A percentile compares a stretch with the other conserved stretches of the same genome.
phyloP scores from a whole-genome alignment of 2,113 vertebrate genomes.

The Rhynchopsitta pachyrhyncha region DNA sequence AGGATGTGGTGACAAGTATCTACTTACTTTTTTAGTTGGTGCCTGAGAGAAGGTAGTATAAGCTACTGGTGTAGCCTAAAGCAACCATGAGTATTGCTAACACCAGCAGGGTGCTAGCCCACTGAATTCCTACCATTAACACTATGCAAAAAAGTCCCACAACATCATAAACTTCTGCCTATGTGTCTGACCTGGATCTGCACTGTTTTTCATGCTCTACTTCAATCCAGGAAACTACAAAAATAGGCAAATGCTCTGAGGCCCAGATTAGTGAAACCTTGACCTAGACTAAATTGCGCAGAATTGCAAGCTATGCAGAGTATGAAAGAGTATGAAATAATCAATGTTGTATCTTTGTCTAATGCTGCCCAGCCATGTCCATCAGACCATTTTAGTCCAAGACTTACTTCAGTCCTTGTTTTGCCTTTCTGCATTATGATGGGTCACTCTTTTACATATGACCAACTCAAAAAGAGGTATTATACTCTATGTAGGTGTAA shows the following conservation, averaged over 20 bases:
- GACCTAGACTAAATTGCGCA: not conserved
- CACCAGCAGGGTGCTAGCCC: not conserved
- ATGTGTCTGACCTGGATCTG: not conserved
- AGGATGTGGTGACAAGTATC: not conserved
- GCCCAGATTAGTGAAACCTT: not conserved
- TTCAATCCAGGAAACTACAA: not conserved
- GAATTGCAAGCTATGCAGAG: not conserved
- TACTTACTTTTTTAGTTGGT: not conserved
- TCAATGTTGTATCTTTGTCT: not conserved
- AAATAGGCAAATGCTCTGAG: not conserved
- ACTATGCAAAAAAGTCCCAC: not conserved
- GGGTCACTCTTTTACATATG: not conserved
- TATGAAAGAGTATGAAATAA: not conserved
- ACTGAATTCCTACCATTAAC: not conserved
- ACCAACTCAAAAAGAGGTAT: not conserved
- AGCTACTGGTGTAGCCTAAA: not conserved
- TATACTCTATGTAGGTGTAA: not conserved
- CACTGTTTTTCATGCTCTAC: not conserved
- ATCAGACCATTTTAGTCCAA: not conserved
- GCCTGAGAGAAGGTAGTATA: not conserved
- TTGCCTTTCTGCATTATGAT: not conserved
- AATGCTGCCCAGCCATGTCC: not conserved
- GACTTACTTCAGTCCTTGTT: not conserved
- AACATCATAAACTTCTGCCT: not conserved
- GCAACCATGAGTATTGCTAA: not conserved